A percentile compares a stretch with the other conserved stretches of the same genome.
Conservation (phyloP, 2,888 invertebrate genomes). For the Teleogryllus oceanicus region DNA sequence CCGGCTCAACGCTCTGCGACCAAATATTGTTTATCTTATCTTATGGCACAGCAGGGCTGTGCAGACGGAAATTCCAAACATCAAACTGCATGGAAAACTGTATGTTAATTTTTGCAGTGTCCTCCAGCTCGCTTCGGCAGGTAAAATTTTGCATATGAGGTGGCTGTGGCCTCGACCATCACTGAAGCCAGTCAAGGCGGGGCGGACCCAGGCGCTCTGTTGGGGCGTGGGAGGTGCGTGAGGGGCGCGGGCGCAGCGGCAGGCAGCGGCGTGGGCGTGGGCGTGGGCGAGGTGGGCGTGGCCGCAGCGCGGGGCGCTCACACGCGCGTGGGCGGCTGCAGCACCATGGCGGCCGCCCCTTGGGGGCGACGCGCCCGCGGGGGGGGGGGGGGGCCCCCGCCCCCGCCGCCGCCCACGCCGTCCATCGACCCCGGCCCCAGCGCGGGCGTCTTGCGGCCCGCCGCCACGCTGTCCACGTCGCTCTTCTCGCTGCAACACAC, state of each 20-base stretch:
- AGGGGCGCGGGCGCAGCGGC: background rate
- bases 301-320: slow-evolving; percentile 40
- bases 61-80: too few species aligned
- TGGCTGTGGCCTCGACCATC: too few species aligned
- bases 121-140: too few species aligned
- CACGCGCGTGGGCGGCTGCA: slow-evolving; percentile 85
- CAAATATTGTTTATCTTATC: too few species aligned
- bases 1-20: too few species aligned
- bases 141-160: too few species aligned
- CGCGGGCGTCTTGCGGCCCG: slow-evolving; percentile 40
- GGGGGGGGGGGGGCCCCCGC: slow-evolving; percentile 56
- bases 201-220: too few species aligned
- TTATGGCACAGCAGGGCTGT: too few species aligned
- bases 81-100: too few species aligned
- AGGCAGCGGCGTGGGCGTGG: slow-evolving; percentile 21
- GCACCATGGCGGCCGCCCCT: slow-evolving; percentile 83
- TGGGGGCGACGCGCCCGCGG: slow-evolving; percentile 59
- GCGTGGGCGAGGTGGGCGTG: slow-evolving; percentile 21
- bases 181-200: too few species aligned
- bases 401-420: slow-evolving; percentile 55
- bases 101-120: too few species aligned
- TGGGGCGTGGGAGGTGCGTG: too few species aligned
- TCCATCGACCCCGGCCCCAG: slow-evolving; percentile 35
- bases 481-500: slow-evolving; percentile 48
- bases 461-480: slow-evolving; percentile 41